Evolutionary conservation across 2,113 vertebrate species (phyloP).

Genomic region (western clawed frog (Xenopus tropicalis)): DNA sequence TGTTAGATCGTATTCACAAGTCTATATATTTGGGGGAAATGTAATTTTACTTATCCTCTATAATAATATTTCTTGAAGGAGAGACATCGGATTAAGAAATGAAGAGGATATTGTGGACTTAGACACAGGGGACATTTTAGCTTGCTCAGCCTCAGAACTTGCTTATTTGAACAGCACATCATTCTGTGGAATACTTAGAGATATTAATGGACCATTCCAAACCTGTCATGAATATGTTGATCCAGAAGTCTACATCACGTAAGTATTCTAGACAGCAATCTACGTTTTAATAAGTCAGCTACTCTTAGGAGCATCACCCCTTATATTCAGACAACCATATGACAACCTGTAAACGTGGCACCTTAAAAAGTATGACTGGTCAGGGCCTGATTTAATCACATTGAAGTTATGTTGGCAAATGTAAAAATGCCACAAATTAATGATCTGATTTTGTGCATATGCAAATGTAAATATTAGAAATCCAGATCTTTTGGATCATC

Average conservation of each 20-base stretch:
- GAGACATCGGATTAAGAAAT: constrained; percentile 23
- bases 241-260: constrained; percentile 51
- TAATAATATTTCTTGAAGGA: constrained; percentile 46
- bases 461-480: too few relatives aligned
- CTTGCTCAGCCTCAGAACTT: constrained; percentile 46
- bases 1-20: not conserved
- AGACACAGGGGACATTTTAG: constrained; percentile 52
- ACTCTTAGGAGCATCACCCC: too few relatives aligned
- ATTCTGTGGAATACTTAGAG: constrained; percentile 47
- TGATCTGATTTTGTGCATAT: too few relatives aligned
- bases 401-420: too few relatives aligned
- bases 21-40: not conserved
- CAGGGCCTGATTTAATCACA: too few relatives aligned
- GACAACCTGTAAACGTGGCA: too few relatives aligned
- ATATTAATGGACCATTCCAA: constrained; percentile 45
- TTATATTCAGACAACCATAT: too few relatives aligned
- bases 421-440: too few relatives aligned
- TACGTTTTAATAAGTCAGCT: too few relatives aligned
- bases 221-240: constrained; percentile 42
- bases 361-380: too few relatives aligned
- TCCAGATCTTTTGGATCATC: too few relatives aligned
- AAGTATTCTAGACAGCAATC: constrained; percentile 34
- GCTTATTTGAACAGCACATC: constrained; percentile 25
- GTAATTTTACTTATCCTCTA: not conserved
- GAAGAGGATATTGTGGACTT: constrained; percentile 41